Conservation (phyloP, 2,888 invertebrate species). For the Rhagonycha lutea region DNA sequence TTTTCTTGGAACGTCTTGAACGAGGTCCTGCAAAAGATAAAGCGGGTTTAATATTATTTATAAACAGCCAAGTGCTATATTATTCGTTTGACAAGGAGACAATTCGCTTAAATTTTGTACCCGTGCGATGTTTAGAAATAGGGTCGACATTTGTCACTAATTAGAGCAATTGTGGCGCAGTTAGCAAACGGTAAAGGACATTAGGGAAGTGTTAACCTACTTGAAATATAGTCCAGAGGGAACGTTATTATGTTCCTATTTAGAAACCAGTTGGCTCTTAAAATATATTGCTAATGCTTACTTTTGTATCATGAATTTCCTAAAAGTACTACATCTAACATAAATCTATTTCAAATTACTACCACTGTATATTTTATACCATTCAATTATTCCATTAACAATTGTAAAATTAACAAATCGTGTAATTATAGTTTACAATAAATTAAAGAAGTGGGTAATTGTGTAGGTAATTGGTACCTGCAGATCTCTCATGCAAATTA, state of each 20-base stretch:
- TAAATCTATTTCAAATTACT: neutral
- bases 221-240: slow-evolving; percentile 44
- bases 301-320: neutral
- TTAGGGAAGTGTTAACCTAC: slow-evolving; percentile 48
- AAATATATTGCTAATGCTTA: slow-evolving; percentile 1
- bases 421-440: neutral
- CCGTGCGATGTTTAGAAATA: slow-evolving; percentile 43
- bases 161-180: slow-evolving; percentile 52
- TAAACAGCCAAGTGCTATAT: slow-evolving; percentile 5
- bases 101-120: slow-evolving; percentile 22
- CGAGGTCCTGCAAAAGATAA: slow-evolving; percentile 60
- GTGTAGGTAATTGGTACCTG: neutral
- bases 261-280: slow-evolving; percentile 31
- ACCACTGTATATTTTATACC: neutral
- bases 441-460: neutral
- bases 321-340: neutral
- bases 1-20: slow-evolving; percentile 60
- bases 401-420: neutral
- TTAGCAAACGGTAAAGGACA: slow-evolving; percentile 45
- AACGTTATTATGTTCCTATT: slow-evolving; percentile 44
- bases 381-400: neutral
- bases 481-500: neutral
- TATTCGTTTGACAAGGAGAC: slow-evolving; percentile 18
- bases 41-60: neutral
- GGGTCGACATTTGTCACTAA: slow-evolving; percentile 50